A percentile compares a stretch with the other conserved stretches of the same genome.
Evolutionary conservation across 2,888 invertebrate species (phyloP).

Genomic region (Rhamphomyia laevipes): DNA sequence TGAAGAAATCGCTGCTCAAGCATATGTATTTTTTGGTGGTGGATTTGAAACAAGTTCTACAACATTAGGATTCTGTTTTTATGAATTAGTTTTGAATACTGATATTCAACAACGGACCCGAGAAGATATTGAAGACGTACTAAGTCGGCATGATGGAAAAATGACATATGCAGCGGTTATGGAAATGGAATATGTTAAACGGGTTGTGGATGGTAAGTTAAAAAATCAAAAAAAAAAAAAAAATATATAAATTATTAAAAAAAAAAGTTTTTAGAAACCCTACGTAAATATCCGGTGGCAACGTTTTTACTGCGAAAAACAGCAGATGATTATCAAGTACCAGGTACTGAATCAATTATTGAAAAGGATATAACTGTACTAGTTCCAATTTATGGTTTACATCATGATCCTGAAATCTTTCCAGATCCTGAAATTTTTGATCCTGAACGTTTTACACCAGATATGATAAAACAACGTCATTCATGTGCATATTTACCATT

Average conservation of each 20-base stretch:
- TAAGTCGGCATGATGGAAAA: constrained; percentile 18
- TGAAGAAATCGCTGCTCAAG: constrained; percentile 43
- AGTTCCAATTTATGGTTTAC: constrained; percentile 41
- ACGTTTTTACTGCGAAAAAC: constrained; percentile 29
- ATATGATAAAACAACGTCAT: constrained; percentile 23
- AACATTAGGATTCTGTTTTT: constrained; percentile 36
- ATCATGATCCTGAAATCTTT: constrained; percentile 37
- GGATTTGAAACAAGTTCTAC: constrained; percentile 44
- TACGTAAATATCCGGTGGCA: constrained; percentile 39
- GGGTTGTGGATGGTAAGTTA: constrained; percentile 23
- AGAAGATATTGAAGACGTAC: constrained; percentile 21
- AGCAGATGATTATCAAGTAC: constrained; percentile 27
- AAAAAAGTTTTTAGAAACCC: constrained; percentile 29
- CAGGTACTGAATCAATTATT: constrained; percentile 32
- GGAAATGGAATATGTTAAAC: constrained; percentile 24
- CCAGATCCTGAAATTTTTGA: constrained; percentile 37
- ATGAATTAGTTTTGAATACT: constrained; percentile 24
- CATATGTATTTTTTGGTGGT: constrained; percentile 43
- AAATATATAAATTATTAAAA: no score
- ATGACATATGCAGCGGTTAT: constrained; percentile 24
- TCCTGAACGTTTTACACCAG: constrained; percentile 36
- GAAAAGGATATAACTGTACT: constrained; percentile 41
- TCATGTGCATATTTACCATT: constrained; percentile 28
- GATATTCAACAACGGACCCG: constrained; percentile 23
- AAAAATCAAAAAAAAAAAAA: background rate